Evolutionary conservation across 2,113 vertebrate species (phyloP), one percentile per base, ranked within the genome.

Genomic region (Chaetops frenatus): DNA sequence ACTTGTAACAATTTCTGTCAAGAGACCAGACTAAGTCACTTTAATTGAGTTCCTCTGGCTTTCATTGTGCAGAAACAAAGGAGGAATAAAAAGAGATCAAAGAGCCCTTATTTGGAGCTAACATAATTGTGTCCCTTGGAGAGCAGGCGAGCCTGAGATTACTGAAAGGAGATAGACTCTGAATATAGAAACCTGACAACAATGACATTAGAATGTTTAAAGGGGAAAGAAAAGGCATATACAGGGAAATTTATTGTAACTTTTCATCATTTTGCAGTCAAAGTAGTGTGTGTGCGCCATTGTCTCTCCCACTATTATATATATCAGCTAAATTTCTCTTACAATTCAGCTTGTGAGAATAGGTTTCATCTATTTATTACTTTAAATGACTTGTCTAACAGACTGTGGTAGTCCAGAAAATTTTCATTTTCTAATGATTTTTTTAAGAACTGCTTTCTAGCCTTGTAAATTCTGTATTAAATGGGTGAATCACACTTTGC

Each of bases 41-140:
- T 96, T 95, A 94, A 97, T 95, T 96, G 95, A 96, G 95, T 96
- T 96, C 86, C 84, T 74, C 92, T 96, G 12, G 2, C 93, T 94
- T 89, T 96, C 84, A 92, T 94, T 96, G 92, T 94, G 84, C 84
- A 38, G 96, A 95, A 96, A 96, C 92, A 94, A 95, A 95, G 96
- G 62, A 94, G 88, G 95, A 95, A 94, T 96, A 94, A 96, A 95
- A 96, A 94, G 90, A 95, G 94, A 96, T 97, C 94, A 97, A 97
- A 96, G 93, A 95, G 82, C 67, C 90, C 88, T 97, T 97, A 95
- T 96, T 92, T 96, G 94, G 94, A 96, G 83, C 92, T 80, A 96
- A 96, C 93, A 93, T 95, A 96, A 94, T 96, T 96, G 94, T 90
- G 82, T 94, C 92, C 93, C 92, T 94, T 23, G 61, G 94, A 94